A percentile compares a stretch with the other conserved stretches of the same genome.
phyloP scores from a whole-genome alignment of 2,113 vertebrate genomes.

The Gavia stellata region DNA sequence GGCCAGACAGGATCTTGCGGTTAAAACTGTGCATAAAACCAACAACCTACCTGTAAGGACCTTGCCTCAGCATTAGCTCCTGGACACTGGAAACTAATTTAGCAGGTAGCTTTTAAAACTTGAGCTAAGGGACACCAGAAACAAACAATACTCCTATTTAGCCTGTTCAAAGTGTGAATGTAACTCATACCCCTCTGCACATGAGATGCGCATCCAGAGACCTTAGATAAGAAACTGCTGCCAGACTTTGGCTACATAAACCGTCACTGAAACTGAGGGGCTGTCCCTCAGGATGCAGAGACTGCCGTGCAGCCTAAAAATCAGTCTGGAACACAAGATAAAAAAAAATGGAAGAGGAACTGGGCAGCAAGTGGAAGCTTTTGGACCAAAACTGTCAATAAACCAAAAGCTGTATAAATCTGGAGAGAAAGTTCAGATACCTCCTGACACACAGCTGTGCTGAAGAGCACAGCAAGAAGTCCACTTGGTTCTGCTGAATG shows the following conservation, averaged over 20 bases:
- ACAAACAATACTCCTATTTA: not conserved
- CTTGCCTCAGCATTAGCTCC: not conserved
- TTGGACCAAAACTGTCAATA: not conserved
- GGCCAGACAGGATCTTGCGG: not conserved
- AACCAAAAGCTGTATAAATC: not conserved
- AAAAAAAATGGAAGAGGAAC: not conserved
- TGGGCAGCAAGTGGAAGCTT: not conserved
- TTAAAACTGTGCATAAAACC: not conserved
- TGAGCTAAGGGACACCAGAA: not conserved
- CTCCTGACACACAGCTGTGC: accelerated
- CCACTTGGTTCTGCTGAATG: not conserved
- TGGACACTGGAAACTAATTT: not conserved
- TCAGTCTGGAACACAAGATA: not conserved
- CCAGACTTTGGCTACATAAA: not conserved
- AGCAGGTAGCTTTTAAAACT: not conserved
- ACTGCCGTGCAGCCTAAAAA: not conserved
- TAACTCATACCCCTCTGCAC: not conserved
- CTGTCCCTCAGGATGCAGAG: not conserved
- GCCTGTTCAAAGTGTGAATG: not conserved
- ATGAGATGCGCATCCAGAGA: not conserved
- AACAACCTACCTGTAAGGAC: not conserved
- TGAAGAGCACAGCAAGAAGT: not conserved
- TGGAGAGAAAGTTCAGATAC: not conserved
- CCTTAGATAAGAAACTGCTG: not conserved
- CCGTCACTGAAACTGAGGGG: not conserved